A percentile compares a stretch with the other conserved stretches of the same genome.
Conservation (phyloP, 2,113 vertebrate genomes). For the Mustela lutreola region DNA sequence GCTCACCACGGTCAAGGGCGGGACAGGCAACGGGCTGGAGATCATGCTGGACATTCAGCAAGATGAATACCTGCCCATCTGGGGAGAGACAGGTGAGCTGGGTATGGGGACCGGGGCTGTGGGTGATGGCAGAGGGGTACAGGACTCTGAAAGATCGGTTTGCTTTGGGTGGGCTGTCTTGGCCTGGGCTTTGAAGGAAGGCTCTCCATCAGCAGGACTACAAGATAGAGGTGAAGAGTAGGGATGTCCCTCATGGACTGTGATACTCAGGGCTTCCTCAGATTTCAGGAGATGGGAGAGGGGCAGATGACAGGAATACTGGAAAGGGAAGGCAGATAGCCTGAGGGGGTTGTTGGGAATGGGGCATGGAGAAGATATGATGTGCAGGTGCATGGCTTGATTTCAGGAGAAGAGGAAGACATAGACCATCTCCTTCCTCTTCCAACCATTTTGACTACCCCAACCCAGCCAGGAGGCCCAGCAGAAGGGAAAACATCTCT, state of each 20-base stretch:
- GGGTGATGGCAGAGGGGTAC: background rate
- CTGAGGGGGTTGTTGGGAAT: background rate
- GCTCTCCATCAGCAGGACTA: background rate
- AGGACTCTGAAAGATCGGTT: background rate
- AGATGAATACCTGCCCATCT: slow-evolving; percentile 93
- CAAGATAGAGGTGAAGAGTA: background rate
- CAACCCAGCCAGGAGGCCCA: background rate
- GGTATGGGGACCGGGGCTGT: background rate
- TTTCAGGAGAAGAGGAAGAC: background rate
- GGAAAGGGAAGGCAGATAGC: background rate
- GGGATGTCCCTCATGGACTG: background rate
- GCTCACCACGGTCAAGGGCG: slow-evolving; percentile 98
- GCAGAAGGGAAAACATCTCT: background rate
- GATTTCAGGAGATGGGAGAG: background rate
- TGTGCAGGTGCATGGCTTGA: background rate
- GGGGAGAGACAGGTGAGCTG: slow-evolving; percentile 91
- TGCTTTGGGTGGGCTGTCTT: background rate
- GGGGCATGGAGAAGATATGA: background rate
- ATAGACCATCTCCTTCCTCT: background rate
- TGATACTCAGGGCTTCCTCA: background rate
- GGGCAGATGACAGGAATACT: no score
- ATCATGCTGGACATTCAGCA: slow-evolving; percentile 99
- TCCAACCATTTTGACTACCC: background rate
- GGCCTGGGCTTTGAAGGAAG: background rate
- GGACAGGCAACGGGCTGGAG: slow-evolving; percentile 98